Conservation (phyloP, 2,888 invertebrate species). For the Nomada goodeniana region DNA sequence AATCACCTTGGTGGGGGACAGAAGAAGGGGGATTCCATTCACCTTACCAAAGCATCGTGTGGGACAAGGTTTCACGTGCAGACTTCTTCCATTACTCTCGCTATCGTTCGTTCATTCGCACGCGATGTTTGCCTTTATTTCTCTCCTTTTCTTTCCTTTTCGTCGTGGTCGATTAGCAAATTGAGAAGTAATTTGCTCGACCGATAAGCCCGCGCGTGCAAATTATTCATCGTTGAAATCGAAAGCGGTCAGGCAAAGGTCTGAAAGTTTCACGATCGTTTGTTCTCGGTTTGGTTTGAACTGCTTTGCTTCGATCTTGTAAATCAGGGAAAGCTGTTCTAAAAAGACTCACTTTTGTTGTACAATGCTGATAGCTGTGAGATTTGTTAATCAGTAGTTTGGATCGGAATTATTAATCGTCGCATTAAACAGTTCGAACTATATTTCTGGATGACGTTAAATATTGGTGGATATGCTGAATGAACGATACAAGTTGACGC, state of each 20-base stretch:
- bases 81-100: conserved; percentile 42
- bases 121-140: neutral
- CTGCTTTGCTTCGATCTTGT: neutral
- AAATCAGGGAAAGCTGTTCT: neutral
- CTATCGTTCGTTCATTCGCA: conserved; percentile 50
- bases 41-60: conserved; percentile 57
- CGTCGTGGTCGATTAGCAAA: conserved; percentile 32
- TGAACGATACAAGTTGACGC: too few species aligned
- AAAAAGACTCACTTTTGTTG: neutral
- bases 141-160: neutral
- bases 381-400: too few species aligned
- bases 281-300: neutral
- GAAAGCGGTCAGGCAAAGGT: neutral
- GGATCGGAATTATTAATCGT: too few species aligned
- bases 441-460: too few species aligned
- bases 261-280: neutral
- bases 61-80: conserved; percentile 48
- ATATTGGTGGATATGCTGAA: too few species aligned
- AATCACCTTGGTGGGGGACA: neutral
- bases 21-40: conserved; percentile 61
- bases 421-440: neutral
- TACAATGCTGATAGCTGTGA: neutral
- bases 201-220: conserved; percentile 28
- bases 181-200: conserved; percentile 41
- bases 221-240: conserved; percentile 13